Percentiles rank a stretch among this genome's conserved stretches.
These are phyloP conservation scores for Australoheros facetus DNA, from an alignment of 2,797 vertebrate genomes.

Conservation along the genomic window DNA sequence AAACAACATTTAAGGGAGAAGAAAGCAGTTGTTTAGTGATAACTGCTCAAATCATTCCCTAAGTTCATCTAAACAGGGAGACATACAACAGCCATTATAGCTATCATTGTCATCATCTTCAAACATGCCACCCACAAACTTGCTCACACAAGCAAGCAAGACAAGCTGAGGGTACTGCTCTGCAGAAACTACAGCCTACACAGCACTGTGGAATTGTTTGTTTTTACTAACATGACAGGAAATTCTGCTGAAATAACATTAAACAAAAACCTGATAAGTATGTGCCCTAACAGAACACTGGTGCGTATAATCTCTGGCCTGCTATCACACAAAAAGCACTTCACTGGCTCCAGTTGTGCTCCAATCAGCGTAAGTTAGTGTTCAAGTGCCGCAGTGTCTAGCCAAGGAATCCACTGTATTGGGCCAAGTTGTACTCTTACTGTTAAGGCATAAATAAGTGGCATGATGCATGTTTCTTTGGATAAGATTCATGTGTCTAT, in stretches of 20 bases:
- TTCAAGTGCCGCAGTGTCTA: not conserved
- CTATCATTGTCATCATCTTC: constrained; percentile 52
- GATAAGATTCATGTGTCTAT: not conserved
- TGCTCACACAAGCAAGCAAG: constrained; percentile 32
- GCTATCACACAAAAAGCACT: not conserved
- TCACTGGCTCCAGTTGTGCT: not conserved
- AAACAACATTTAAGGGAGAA: constrained; percentile 67
- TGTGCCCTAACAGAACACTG: not conserved
- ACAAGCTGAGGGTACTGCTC: constrained; percentile 9
- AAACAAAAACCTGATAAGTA: not conserved
- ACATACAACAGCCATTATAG: constrained; percentile 58
- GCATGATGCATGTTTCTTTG: not conserved
- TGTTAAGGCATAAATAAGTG: not conserved
- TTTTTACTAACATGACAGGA: not conserved
- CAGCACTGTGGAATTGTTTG: not conserved
- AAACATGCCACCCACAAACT: constrained; percentile 64
- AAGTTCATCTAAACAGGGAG: constrained; percentile 52
- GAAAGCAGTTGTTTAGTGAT: constrained; percentile 70
- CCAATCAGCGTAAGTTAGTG: not conserved
- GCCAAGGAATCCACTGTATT: not conserved
- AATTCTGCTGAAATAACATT: not conserved
- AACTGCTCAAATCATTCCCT: constrained; percentile 36
- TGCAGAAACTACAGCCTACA: not conserved
- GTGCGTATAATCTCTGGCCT: not conserved
- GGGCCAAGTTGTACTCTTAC: not conserved